Conservation (phyloP, 2,113 vertebrate species). For the Oreochromis tanganicae region DNA sequence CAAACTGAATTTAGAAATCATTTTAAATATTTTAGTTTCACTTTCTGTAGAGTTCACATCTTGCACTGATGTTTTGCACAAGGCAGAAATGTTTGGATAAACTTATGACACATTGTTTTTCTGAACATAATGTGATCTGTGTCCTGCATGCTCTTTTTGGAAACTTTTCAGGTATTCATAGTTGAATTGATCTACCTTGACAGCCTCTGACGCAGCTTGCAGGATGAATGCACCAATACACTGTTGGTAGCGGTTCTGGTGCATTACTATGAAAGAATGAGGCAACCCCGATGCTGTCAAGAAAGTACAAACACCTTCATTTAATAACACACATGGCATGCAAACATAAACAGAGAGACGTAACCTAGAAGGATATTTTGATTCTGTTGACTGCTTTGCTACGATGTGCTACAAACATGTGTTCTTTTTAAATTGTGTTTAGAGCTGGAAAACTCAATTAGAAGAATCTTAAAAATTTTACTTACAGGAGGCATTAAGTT, state of each 20-base stretch:
- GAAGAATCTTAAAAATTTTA: neutral
- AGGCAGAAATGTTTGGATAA: neutral
- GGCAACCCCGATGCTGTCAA: slow-evolving; percentile 77
- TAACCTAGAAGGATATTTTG: neutral
- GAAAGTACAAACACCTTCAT: neutral
- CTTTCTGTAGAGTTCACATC: neutral
- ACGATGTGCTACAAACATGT: neutral
- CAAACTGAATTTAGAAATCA: neutral
- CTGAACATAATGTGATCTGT: neutral
- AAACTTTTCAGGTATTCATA: neutral
- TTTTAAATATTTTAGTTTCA: neutral
- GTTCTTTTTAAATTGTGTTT: neutral
- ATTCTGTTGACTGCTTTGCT: neutral
- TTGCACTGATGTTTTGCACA: neutral
- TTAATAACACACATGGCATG: neutral
- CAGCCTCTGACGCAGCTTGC: slow-evolving; percentile 79
- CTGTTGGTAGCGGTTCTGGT: slow-evolving; percentile 85
- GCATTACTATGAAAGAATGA: slow-evolving; percentile 86
- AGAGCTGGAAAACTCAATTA: neutral
- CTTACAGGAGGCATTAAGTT: slow-evolving; percentile 75
- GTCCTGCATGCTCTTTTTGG: neutral
- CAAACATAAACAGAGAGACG: neutral
- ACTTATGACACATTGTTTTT: neutral
- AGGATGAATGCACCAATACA: slow-evolving; percentile 83
- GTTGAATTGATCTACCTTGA: slow-evolving; percentile 70